Evolutionary conservation across 2,113 vertebrate genomes (phyloP), one percentile per base, ranked within the genome.

Genomic region (Microcebus murinus): DNA sequence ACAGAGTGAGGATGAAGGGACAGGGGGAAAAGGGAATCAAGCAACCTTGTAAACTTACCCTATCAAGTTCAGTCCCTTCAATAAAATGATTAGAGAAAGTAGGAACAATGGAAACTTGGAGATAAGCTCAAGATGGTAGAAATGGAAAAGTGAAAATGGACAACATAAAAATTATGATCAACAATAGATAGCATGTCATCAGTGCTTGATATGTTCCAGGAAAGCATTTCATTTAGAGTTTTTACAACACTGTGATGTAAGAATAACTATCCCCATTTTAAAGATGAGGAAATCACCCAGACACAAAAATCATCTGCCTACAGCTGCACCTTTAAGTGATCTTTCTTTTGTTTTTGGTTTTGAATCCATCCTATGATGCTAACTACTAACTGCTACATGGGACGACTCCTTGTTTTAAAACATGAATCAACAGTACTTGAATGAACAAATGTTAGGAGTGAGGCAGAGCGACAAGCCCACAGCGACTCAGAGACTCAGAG

Each of bases 111-210:
- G 45, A 79, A 88, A 94, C 88, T 59, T 71, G 39, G 50, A 90
- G 36, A 8, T 29, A 76, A 2, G 12, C 25, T 79, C 48, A 76
- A 92, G 50, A 27, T 14, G 73, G 20, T 68, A 67, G 36, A 15
- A 82, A n/a, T 71, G 25, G 87, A 92, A 81, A 84, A 90, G 29
- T n/a, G 81, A 55, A 95, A 76, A 80, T n/a, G 29, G 20, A 73
- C 52, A 85, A 63, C 48, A 39, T 13, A 89, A 50, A 63, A 57
- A 57, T 59, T 45, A 59, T 74, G 81, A 90, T 4, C 71, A 79
- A 71, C 3, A 52, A 39, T 36, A 89, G 29, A 90, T 25, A 48
- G 31, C 23, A 15, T 57, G 21, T 36, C 14, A 48, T 87, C 65
- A 25, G 74, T 83, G 34, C 4, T 59, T 68, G 20, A 17, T n/a